Base-by-base conservation (phyloP, 2,113 vertebrate species). In the Phyllostomus hastatus region DNA sequence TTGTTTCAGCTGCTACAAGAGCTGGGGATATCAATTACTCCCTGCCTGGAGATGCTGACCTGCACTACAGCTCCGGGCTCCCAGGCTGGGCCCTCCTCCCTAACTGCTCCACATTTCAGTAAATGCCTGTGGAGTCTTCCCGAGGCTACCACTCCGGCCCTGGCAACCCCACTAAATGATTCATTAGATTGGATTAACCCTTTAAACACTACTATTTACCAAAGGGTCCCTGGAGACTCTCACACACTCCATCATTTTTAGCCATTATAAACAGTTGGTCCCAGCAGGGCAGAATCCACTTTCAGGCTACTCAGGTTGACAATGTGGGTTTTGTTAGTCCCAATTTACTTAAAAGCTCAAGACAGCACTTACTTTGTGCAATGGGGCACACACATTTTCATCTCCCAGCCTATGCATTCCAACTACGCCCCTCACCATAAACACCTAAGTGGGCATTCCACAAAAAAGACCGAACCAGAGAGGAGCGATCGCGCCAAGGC, bases 1-100 rank as follows among this genome's bases (percentile, higher is more conserved):
- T 98, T 99, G 98, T 98, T 98, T 98, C 98, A 99, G 98, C 98
- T 99, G 99, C 69, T 92, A 52, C 4, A 90, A 98, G 98, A 80
- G 80, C 94, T 79, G 88, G 81, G 98, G 96, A 91, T 98, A 98
- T 97, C 98, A 97, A 95, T 98, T 98, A 98, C 97, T 96, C 90
- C 82, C 83, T 22, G 81, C 67, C 48, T 84, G 93, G 95, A 98
- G 97, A 97, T 88, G 93, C 97, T 95, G 98, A 98, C 97, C 96
- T 94, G 83, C 97, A 72, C 88, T 92, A 91, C 22, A 2, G 91
- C 89, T 96, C 96, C 83, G 54, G 93, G 90, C 97, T 97, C 95
- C 94, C 67, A n/a, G 93, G 91, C 92, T 94, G 80, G 97, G 95
- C 94, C 95, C 91, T 94, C 98, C 91, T 79, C 97, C 83, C 96